Evolutionary conservation across 2,113 vertebrate species (phyloP), one percentile per base, ranked within the genome.

Genomic region (Heliornis fulica): DNA sequence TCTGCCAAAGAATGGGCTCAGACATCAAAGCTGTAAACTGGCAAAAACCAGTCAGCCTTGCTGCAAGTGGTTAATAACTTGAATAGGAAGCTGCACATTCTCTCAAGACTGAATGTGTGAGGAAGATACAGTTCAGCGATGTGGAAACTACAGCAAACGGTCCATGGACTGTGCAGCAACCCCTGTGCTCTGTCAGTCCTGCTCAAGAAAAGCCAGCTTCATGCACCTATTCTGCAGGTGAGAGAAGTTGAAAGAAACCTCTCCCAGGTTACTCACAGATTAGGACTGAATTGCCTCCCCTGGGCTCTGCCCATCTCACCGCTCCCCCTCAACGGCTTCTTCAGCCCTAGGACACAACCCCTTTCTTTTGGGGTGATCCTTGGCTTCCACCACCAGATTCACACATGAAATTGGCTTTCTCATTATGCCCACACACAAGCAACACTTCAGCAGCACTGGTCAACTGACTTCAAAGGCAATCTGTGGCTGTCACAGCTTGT

Each of bases 261-360:
- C 56, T 57, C 87, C 34, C 57, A 56, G 21, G 16, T 28, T 64
- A 60, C 18, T 46, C 38, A 78, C 23, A 76, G 21, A 70, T 38
- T 25, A 89, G 32, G 48, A 54, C 69, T 59, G 18, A 83, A 65
- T 0, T 32, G 11, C 17, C 69, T 46, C 22, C 11, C 19, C 46
- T 53, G 16, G 3, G 1, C 18, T 51, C 53, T 15, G 20, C 18
- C 12, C 31, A 40, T 11, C 5, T 1, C 36, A 56, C 31, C 50
- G 38, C 10, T 25, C 28, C 10, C 6, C 46, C 43, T 40, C 38
- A 63, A 56, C 1, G 4, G 36, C 9, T 72, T 68, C 43, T 79
- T 75, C 25, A 69, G 11, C 43, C 38, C 0, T 1, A 57, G 28
- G 7, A 63, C 10, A 1, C 61, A 87, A 25, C 3, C 4, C 20